Evolutionary conservation across 2,888 invertebrate genomes (phyloP), one percentile per base, ranked within the genome.

Genomic region (Drosophila tripunctata): DNA sequence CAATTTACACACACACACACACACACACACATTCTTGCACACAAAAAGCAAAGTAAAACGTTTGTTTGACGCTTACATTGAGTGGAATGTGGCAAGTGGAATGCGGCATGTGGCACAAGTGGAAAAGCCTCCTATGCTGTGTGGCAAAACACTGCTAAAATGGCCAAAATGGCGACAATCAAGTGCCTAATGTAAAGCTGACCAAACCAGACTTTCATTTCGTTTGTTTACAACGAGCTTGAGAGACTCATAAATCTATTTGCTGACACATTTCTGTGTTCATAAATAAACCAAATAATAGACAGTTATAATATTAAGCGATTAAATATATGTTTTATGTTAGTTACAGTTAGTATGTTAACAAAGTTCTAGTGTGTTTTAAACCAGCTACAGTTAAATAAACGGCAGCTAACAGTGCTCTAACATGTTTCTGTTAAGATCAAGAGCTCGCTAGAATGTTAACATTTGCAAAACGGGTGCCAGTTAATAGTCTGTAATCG

Each of bases 41-140:
- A 35, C 0, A 47, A 55, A 63, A 64, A 76, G 52, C 61, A 43
- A 45, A 74, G 62, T 60, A 65, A 67, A 71, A 52, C 68, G 80
- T 77, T 83, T 81, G 83, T 77, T 80, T 77, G 71, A 66, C 84
- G 87, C 77, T 86, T 67, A 81, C 87, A 81, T 81, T 66, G 83
- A 86, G 84, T 86, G 84, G 86, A 86, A 76, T 51, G 51, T 30
- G 38, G 38, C 38, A 40, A 30, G 38, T 40, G 51, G 51, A 66
- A 55, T 54, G 54, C 52, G 54, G 36, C 22, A 45, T 67, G 79
- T 78, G 77, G 86, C n/a, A n/a, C 22, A 79, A 76, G 68, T 47
- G 58, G 82, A 44, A 40, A 56, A 48, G 17, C 51, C 51, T 61
- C 47, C 31, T 50, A 38, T 47, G 45, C 30, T 40, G 48, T 33